Evolutionary conservation across 2,797 vertebrate species (phyloP).

Genomic region (Aeoliscus strigatus): DNA sequence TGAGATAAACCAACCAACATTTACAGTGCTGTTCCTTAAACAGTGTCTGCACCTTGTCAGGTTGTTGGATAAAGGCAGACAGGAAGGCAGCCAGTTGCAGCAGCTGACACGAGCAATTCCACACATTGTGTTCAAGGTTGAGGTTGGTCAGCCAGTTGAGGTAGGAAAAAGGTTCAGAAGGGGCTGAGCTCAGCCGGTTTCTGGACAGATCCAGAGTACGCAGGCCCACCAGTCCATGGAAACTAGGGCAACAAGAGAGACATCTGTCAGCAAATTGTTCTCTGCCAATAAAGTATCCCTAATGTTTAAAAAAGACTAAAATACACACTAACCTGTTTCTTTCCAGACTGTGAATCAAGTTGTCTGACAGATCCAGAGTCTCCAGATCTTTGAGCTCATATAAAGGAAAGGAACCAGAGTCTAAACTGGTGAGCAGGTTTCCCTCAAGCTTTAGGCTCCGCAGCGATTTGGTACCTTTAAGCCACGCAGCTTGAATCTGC

Average conservation of each 20-base stretch:
- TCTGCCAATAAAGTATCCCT: no score
- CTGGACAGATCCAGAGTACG: slow-evolving; percentile 76
- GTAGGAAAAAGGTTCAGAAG: slow-evolving; percentile 70
- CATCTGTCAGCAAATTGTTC: background rate
- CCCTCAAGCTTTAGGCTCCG: slow-evolving; percentile 72
- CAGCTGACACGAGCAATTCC: slow-evolving; percentile 80
- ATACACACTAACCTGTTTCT: slow-evolving; percentile 46
- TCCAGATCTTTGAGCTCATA: slow-evolving; percentile 67
- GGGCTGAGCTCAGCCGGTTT: slow-evolving; percentile 69
- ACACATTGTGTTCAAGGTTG: slow-evolving; percentile 75
- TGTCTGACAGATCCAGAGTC: slow-evolving; percentile 78
- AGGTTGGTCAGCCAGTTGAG: slow-evolving; percentile 71
- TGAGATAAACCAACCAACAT: no score
- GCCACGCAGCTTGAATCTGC: slow-evolving; percentile 68
- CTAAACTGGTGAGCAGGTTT: slow-evolving; percentile 74
- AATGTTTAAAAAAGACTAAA: no score
- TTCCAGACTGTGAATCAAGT: slow-evolving; percentile 71
- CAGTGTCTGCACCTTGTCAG: slow-evolving; percentile 43
- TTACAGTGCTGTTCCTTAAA: no score
- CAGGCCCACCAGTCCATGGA: slow-evolving; percentile 63
- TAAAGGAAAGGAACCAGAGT: slow-evolving; percentile 61
- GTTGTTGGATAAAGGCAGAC: slow-evolving; percentile 65
- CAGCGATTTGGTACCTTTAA: slow-evolving; percentile 62
- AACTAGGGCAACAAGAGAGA: slow-evolving; percentile 38
- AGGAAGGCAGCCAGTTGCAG: slow-evolving; percentile 69